Base-by-base conservation (phyloP, 2,888 invertebrate genomes). In the Amiota minor region DNA sequence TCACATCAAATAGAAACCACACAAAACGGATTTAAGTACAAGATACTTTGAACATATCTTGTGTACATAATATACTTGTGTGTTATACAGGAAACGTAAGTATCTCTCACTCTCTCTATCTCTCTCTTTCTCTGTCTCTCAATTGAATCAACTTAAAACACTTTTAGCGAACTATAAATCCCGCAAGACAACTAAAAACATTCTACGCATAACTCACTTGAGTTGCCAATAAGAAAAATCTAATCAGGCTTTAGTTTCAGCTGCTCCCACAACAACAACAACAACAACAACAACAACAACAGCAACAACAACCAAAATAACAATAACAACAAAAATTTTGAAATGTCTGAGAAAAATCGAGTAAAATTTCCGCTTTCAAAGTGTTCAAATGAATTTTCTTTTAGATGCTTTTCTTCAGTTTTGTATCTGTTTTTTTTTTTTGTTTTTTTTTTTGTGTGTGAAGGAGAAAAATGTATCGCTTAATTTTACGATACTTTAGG, bases 1-100 rank as follows among this genome's bases (percentile, higher is more conserved):
- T 35, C 35, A 35, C 35, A 35, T 35, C 35, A 35, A 35, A 35
- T 35, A 35, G 35, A 35, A 35, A 35, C 35, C 83, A 85, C 82
- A 82, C 85, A 82, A 82, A 85, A 82, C 82, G 85, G 80, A 85
- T 82, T 84, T 82, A 85, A 83, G 85, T 80, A 83, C 82, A 82
- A 82, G 85, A 35, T 35, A 35, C 35, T 35, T 35, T 35, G 35
- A 35, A 35, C 35, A 35, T 35, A 35, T 35, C 6, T 35, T 35
- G 35, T 35, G 35, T 35, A 35, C 6, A 35, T 35, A 35, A 6
- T 35, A 23, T 35, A 35, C 6, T 35, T 35, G 35, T 35, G 35
- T 35, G 6, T 23, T 23, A 3, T 23, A 23, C 23, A 23, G 3
- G 23, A 23, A 23, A 23, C 23, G 23, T 23, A 23, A n/a, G n/a